Base-by-base conservation (phyloP, 2,797 vertebrate genomes). In the Psittacula echo region DNA sequence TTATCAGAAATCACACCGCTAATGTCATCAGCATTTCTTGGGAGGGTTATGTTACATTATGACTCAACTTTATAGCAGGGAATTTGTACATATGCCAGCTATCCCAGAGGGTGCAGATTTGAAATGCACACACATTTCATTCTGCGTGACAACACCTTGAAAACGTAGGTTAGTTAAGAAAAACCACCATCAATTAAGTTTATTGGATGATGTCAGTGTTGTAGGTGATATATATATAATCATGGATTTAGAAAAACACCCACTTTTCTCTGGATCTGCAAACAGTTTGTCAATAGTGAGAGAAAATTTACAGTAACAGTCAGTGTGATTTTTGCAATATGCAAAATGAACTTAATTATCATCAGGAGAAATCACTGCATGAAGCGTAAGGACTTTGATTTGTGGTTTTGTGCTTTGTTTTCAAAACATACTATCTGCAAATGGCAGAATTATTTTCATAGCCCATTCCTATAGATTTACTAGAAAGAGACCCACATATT, bases 151-250 rank as follows among this genome's bases (percentile, higher is more conserved):
- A 98, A 97, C 98, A 98, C 98, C 92, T 96, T 85, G 89, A 94
- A 89, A 88, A 90, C 0, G 93, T 97, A 97, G 97, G 98, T 98
- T 98, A 98, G 98, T 98, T 98, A 98, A 96, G 98, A 96, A 98
- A 98, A 98, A 98, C 93, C 77, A 51, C 97, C 85, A 95, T 98
- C 98, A 97, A 99, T 99, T 99, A 99, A 97, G 98, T 98, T 98
- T 97, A 98, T 98, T 97, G 96, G 91, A 97, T 97, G 94, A 95
- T 96, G 97, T 98, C 97, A 98, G 96, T 97, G 97, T 97, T 97
- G 95, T 85, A 91, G 96, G 94, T 97, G 97, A 97, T 96, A 97
- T 97, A 94, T 76, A 79, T 30, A 64, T 82, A 92, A 95, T 89
- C 92, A 88, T 73, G 94, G 96, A 97, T 97, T 93, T 94, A 95